Percentiles rank a stretch among this genome's conserved stretches.
Conservation (phyloP, 2,113 vertebrate species). For the Acinonyx jubatus region DNA sequence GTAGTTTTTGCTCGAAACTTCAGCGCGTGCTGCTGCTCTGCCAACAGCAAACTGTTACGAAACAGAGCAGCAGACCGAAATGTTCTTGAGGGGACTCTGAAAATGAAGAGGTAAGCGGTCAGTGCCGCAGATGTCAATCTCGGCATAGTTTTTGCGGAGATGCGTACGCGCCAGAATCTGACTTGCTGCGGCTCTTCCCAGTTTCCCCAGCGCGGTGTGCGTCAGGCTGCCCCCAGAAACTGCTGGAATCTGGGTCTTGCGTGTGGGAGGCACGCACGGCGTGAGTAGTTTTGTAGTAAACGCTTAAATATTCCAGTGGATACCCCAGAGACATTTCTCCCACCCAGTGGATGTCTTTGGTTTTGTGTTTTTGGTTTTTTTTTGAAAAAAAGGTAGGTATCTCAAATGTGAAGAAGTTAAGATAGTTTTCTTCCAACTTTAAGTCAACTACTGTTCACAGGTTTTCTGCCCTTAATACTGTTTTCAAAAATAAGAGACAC, state of each 20-base stretch:
- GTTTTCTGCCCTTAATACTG: background rate
- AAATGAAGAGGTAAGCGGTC: background rate
- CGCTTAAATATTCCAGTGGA: background rate
- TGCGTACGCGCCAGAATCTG: background rate
- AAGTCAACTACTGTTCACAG: background rate
- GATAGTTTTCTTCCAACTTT: background rate
- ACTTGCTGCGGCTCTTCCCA: background rate
- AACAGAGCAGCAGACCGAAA: background rate
- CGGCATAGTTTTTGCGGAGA: background rate
- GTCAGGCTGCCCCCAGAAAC: background rate
- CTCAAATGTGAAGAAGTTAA: background rate
- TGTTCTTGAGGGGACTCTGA: background rate
- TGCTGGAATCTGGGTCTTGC: background rate
- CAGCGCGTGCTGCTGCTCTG: background rate
- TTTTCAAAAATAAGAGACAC: background rate
- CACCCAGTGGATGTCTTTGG: background rate
- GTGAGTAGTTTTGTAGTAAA: background rate
- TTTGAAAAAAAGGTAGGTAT: background rate
- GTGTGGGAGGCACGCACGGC: background rate
- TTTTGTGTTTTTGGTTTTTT: background rate
- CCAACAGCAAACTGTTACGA: background rate
- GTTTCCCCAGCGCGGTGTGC: background rate
- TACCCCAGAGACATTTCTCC: background rate
- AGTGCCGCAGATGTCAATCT: background rate
- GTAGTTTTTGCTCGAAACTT: background rate